Evolutionary conservation across 2,797 vertebrate genomes (phyloP).

Genomic region (Rhabdomys pumilio): DNA sequence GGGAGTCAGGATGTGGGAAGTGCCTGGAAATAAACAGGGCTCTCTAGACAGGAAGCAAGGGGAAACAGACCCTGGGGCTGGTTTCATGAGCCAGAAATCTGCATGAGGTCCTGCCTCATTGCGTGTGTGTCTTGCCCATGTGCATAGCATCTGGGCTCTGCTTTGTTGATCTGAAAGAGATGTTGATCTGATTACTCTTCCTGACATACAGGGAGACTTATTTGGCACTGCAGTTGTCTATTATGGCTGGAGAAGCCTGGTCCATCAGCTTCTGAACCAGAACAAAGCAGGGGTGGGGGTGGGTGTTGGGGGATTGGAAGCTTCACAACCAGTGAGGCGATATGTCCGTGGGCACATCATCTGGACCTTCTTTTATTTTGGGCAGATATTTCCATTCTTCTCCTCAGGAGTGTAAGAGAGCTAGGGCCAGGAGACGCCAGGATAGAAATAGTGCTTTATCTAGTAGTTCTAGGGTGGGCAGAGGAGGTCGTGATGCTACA

Average conservation of each 20-base stretch:
- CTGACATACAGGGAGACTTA: conserved; percentile 96
- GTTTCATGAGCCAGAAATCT: not conserved
- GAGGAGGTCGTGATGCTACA: conserved; percentile 96
- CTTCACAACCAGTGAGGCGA: conserved; percentile 95
- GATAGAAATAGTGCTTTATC: conserved; percentile 97
- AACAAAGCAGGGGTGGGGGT: conserved; percentile 93
- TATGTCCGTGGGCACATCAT: conserved; percentile 96
- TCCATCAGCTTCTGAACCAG: conserved; percentile 91
- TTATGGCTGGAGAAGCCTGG: conserved; percentile 94
- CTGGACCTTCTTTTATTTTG: conserved; percentile 95
- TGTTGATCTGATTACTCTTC: conserved; percentile 96
- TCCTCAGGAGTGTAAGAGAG: conserved; percentile 96
- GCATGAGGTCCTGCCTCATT: not conserved
- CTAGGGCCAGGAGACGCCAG: conserved; percentile 95
- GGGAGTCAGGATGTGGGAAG: not conserved
- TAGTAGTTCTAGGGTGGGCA: conserved; percentile 96
- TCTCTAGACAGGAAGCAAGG: not conserved
- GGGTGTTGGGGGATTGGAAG: conserved; percentile 69
- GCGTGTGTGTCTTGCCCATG: not conserved
- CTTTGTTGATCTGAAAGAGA: conserved; percentile 84
- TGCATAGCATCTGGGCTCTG: too few relatives aligned
- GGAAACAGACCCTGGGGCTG: not conserved
- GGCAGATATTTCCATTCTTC: conserved; percentile 93
- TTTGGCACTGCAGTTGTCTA: conserved; percentile 97
- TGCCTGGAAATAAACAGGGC: not conserved